Conservation (phyloP, 1,140 invertebrate species). For the Zaprionus ghesquierei region DNA sequence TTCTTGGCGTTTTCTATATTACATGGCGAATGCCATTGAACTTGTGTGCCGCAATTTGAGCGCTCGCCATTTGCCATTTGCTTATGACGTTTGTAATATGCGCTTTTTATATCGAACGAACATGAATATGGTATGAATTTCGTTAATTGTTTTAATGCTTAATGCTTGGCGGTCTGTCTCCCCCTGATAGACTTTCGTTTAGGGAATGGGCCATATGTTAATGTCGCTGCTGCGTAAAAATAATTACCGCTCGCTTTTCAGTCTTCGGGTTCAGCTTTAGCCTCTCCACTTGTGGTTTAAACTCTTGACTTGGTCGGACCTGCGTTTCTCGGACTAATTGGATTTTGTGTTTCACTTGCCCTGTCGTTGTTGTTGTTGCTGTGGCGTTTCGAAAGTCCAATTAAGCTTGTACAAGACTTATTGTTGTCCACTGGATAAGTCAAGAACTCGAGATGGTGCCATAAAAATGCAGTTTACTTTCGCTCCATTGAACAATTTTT, state of each 20-base stretch:
- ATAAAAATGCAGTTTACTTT: slow-evolving; percentile 42
- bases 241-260: slow-evolving; percentile 25
- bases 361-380: slow-evolving; percentile 16
- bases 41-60: slow-evolving; percentile 55
- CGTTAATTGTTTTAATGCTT: slow-evolving; percentile 38
- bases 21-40: slow-evolving; percentile 58
- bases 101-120: slow-evolving; percentile 4
- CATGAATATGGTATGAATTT: slow-evolving; percentile 34
- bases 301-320: slow-evolving; percentile 5
- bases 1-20: slow-evolving; percentile 27
- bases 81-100: slow-evolving; percentile 16
- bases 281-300: slow-evolving; percentile 28
- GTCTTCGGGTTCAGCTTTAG: slow-evolving; percentile 23
- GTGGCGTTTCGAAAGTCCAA: slow-evolving; percentile 65
- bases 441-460: slow-evolving; percentile 40
- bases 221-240: slow-evolving; percentile 43
- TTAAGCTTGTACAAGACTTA: slow-evolving; percentile 34
- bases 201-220: slow-evolving; percentile 41
- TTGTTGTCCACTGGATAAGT: slow-evolving; percentile 1
- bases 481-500: slow-evolving; percentile 25
- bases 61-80: slow-evolving; percentile 24
- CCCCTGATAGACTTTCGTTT: not conserved
- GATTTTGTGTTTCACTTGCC: slow-evolving; percentile 41
- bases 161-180: slow-evolving; percentile 19
- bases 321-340: slow-evolving; percentile 55